phyloP scores from a whole-genome alignment of 2,113 vertebrate genomes.

The Nothocercus julius region DNA sequence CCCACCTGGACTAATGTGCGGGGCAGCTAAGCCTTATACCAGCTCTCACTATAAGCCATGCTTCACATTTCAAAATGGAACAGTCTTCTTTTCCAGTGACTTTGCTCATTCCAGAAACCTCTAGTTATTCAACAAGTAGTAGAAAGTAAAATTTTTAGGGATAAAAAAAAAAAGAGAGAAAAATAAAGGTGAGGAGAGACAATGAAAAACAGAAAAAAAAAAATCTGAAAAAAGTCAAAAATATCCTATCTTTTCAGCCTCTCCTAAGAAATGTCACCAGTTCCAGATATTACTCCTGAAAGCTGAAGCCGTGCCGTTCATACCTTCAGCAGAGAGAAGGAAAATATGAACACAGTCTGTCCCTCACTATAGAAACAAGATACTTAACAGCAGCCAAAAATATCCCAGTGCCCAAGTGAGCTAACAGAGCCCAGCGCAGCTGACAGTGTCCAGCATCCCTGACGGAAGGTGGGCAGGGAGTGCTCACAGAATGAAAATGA shows the following conservation, averaged over 20 bases:
- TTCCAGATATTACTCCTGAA: not conserved
- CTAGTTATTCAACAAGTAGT: not conserved
- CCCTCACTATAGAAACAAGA: not conserved
- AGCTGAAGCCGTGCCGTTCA: not conserved
- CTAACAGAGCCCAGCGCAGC: too few relatives aligned
- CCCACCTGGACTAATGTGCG: too few relatives aligned
- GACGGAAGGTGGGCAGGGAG: not conserved
- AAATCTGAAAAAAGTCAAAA: not conserved
- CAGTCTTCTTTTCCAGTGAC: not conserved
- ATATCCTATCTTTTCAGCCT: not conserved
- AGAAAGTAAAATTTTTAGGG: not conserved
- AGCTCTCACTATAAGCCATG: not conserved
- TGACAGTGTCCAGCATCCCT: not conserved
- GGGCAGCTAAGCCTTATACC: too few relatives aligned
- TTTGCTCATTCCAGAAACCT: not conserved
- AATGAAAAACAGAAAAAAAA: not conserved
- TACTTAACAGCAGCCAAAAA: not conserved
- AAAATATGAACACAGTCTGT: not conserved
- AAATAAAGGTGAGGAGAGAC: not conserved
- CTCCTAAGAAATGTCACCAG: not conserved
- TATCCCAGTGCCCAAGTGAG: not conserved
- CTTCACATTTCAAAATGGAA: not conserved
- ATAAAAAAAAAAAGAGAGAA: not conserved
- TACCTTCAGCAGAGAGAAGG: not conserved
- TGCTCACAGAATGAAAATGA: not conserved